phyloP scores from a whole-genome alignment of 2,888 invertebrate genomes.

The Trilocha varians region DNA sequence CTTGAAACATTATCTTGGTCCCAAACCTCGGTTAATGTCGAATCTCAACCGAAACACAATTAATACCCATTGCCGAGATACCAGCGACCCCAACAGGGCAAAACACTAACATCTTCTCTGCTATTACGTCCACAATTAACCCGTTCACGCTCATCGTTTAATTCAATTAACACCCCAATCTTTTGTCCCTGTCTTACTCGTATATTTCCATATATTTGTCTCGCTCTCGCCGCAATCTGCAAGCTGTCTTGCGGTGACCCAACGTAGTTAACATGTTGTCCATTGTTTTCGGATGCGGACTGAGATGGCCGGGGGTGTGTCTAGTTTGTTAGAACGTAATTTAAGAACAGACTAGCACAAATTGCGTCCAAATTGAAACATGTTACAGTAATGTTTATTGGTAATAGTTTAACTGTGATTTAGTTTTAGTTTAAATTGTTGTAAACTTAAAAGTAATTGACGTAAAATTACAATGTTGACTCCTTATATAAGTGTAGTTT shows the following conservation, averaged over 20 bases:
- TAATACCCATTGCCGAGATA: slow-evolving; percentile 3
- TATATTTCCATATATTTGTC: background rate
- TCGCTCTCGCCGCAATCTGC: slow-evolving; percentile 24
- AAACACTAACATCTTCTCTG: slow-evolving; percentile 8
- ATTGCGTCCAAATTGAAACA: too few relatives aligned
- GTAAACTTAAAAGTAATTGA: too few relatives aligned
- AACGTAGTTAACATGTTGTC: slow-evolving; percentile 51
- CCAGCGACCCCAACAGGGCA: background rate
- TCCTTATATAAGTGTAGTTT: too few relatives aligned
- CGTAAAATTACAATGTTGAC: too few relatives aligned
- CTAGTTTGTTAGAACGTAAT: too few relatives aligned
- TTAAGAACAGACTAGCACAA: too few relatives aligned
- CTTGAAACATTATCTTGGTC: background rate
- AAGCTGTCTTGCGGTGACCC: slow-evolving; percentile 37
- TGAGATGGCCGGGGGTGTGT: slow-evolving; percentile 22
- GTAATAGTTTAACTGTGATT: too few relatives aligned
- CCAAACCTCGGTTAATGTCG: background rate
- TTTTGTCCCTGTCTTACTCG: slow-evolving; percentile 16
- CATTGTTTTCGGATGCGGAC: slow-evolving; percentile 40
- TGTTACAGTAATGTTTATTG: too few relatives aligned
- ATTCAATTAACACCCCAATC: slow-evolving; percentile 38
- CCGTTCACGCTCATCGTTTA: slow-evolving; percentile 25
- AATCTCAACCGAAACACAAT: background rate
- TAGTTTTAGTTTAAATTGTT: too few relatives aligned
- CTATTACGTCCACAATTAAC: slow-evolving; percentile 38